Percentiles rank a stretch among this genome's conserved stretches.
Conservation (phyloP, 2,888 invertebrate species). For the Synanthedon myopaeformis region DNA sequence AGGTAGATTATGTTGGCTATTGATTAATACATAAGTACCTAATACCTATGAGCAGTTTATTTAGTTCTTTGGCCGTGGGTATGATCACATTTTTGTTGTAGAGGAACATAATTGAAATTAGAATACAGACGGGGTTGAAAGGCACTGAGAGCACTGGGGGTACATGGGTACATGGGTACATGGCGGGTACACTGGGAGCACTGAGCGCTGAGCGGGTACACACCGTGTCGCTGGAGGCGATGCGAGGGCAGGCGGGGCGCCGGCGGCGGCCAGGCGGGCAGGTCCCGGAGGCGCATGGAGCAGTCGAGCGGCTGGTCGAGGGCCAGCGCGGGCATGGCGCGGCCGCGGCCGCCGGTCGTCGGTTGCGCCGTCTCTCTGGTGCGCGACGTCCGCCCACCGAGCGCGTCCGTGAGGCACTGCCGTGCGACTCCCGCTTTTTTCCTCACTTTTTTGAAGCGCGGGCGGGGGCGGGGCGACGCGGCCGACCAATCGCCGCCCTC, state of each 20-base stretch:
- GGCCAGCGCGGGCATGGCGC: constrained; percentile 76
- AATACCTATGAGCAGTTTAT: no score
- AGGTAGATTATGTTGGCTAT: no score
- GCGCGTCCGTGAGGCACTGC: constrained; percentile 61
- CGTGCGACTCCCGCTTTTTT: constrained; percentile 52
- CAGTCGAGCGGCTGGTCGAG: constrained; percentile 79
- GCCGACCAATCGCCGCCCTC: constrained; percentile 33
- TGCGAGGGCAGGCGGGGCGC: constrained; percentile 26
- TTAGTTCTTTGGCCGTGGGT: no score
- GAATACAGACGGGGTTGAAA: neutral
- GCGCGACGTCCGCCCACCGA: constrained; percentile 45
- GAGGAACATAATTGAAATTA: no score
- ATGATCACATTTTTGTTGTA: no score
- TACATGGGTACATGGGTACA: constrained; percentile 18
- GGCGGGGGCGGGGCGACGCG: constrained; percentile 43
- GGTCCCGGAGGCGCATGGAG: constrained; percentile 73
- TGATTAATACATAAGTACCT: no score
- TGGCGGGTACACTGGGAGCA: constrained; percentile 5
- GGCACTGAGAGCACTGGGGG: neutral
- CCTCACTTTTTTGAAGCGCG: constrained; percentile 52
- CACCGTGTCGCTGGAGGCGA: constrained; percentile 44
- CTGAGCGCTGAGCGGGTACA: constrained; percentile 18
- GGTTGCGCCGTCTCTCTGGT: constrained; percentile 53
- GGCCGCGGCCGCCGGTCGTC: constrained; percentile 68
- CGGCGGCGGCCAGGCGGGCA: constrained; percentile 54